Evolutionary conservation across 2,888 invertebrate genomes (phyloP).

Genomic region (Euphydryas editha): DNA sequence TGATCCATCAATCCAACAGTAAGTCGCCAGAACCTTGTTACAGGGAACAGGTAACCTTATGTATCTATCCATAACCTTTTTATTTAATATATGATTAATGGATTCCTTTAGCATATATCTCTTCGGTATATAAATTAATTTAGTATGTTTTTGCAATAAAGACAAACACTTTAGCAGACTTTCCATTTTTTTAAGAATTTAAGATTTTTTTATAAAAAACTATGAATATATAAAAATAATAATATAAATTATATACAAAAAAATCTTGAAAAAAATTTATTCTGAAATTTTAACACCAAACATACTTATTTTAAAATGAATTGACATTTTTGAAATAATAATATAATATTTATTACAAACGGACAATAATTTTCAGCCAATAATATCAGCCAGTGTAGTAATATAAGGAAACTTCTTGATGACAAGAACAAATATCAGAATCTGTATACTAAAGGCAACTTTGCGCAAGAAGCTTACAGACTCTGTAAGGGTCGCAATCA

Average conservation of each 20-base stretch:
- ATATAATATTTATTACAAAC: constrained; percentile 6
- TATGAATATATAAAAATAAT: constrained; percentile 12
- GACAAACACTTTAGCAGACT: constrained; percentile 40
- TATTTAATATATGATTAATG: constrained; percentile 76
- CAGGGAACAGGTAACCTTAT: constrained; percentile 83
- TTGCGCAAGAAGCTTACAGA: constrained; percentile 77
- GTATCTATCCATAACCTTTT: constrained; percentile 79
- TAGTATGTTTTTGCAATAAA: constrained; percentile 36
- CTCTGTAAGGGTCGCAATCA: constrained; percentile 94
- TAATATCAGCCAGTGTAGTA: constrained; percentile 19
- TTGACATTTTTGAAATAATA: constrained; percentile 21
- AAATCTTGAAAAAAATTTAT: background rate
- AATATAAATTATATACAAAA: too few relatives aligned
- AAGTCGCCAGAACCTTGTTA: constrained; percentile 86
- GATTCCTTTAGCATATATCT: constrained; percentile 65
- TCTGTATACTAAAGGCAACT: constrained; percentile 48
- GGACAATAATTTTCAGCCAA: constrained; percentile 23
- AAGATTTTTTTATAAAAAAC: constrained; percentile 16
- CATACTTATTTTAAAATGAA: constrained; percentile 33
- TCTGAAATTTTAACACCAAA: constrained; percentile 5
- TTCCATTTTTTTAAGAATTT: constrained; percentile 36
- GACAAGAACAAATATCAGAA: background rate
- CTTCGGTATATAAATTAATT: constrained; percentile 42
- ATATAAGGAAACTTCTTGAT: background rate
- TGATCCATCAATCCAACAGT: constrained; percentile 92